Conservation (phyloP, 2,797 vertebrate species). For the Leptodactylus fallax region DNA sequence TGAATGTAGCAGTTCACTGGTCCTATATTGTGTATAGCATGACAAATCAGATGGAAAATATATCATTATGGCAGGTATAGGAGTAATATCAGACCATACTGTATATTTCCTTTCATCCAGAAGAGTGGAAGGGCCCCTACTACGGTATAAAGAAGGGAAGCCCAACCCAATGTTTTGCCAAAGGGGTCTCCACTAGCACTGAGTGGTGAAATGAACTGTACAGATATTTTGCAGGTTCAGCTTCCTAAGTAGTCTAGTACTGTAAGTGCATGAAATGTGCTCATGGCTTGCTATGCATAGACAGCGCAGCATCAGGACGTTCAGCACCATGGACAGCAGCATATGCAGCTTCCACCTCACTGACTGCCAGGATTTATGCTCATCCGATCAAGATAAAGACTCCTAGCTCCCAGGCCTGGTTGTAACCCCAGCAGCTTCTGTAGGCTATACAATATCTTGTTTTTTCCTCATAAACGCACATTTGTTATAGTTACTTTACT, state of each 20-base stretch:
- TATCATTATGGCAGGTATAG: no score
- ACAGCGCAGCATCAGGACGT: background rate
- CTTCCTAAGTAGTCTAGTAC: background rate
- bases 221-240: background rate
- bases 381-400: background rate
- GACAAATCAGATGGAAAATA: no score
- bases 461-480: constrained; percentile 10
- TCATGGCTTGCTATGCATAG: background rate
- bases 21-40: no score
- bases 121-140: no score
- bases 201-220: background rate
- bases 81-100: no score
- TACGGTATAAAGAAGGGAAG: no score
- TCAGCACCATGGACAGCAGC: constrained; percentile 41
- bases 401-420: background rate
- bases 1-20: no score
- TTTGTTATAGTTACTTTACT: background rate
- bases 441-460: background rate
- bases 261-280: background rate
- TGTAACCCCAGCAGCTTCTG: background rate
- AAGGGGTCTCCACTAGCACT: no score
- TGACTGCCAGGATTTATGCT: background rate
- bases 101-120: no score
- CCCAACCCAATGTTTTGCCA: no score
- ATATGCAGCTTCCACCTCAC: background rate